Base-by-base conservation (phyloP, 30 jellyfish, hydroid and myxozoan genomes). In the Hydractinia echinata region DNA sequence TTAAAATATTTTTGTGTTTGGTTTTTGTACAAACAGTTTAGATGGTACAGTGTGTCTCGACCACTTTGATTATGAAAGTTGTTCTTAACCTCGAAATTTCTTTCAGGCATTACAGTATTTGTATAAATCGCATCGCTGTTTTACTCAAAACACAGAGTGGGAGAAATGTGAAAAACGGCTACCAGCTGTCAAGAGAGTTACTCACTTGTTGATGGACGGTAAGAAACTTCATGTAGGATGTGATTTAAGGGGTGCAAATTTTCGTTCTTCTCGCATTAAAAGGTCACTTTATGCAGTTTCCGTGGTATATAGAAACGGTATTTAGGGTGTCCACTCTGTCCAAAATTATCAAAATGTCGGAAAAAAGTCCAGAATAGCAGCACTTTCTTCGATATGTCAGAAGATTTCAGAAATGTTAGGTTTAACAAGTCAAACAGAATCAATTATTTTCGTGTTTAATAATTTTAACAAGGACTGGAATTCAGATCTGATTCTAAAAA, bases 131-230 rank as follows among this genome's bases (percentile, higher is more conserved):
- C 77, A 81, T 55, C 69, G 95, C 69, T 81, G 95, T 72, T 66
- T 51, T 44, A 73, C 78, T 21, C 95, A 87, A 48, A 76, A 74
- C 49, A 83, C 90, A 10, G 90, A 67, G 5, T 87, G 95, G 95
- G 95, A 87, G 66, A 51, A 76, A 67, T 61, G 73, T n/a, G 55
- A 61, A 51, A 13, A 82, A 60, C 67, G 56, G 50, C 53, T 87
- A 9, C 55, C 81, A 7, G 76, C 62, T 44, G 95, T 79, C 14
- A 61, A 74, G 51, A 86, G 87, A 66, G 87, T 87, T 19, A 70
- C 84, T 19, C 55, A 48, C 7, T 81, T 60, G 67, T 14, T 87
- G 72, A 81, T 82, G 5, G 60, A 87, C 44, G 87, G 95, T 87
- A 52, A 6, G 76, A 5, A 19, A 6, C 81, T 20, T 71, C 51